Evolutionary conservation across 2,797 vertebrate species (phyloP), one percentile per base, ranked within the genome.

Genomic region (Lycodopsis pacificus): DNA sequence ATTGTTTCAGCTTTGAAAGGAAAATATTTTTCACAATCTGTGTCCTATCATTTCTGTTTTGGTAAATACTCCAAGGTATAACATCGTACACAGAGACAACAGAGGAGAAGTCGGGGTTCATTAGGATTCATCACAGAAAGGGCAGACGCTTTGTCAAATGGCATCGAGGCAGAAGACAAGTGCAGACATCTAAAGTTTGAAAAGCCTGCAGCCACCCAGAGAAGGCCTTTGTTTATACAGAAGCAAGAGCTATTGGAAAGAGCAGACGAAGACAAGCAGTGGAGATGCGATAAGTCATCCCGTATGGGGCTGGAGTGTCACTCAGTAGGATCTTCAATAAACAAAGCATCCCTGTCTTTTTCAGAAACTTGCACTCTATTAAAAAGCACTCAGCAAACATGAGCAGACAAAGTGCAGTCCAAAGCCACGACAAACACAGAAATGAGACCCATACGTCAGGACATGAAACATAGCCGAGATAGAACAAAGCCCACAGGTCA

Each of bases 161-260:
- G 56, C 79, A 49, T 40, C 56, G 75, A 81, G 32, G 61, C n/a
- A 12, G 82, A 66, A 77, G 66, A 74, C 63, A 65, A 77, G 70
- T 44, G 65, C 44, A 85, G 79, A 81, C 80, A 80, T 78, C 57
- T 77, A 49, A 73, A 57, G 68, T 73, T 80, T 78, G 76, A 77
- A 86, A 79, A 76, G 77, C 67, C 49, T 40, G 34, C 20, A 36
- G 51, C 34, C 15, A 71, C n/a, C 38, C 20, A 73, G 70, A 76
- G 62, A 65, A 54, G 30, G 11, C n/a, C 25, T 76, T 77, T 82
- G 58, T 80, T 73, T 65, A 73, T 67, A 78, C 42, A 77, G 42
- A 73, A 67, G 67, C 57, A 44, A 14, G 32, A 72, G 69, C 70
- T 65, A 46, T 84, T 77, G 79, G 20, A 83, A 63, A 64, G 53